These are phyloP conservation scores for Nymphalis urticae DNA, from an alignment of 2,888 invertebrate species.

Conservation along the genomic window DNA sequence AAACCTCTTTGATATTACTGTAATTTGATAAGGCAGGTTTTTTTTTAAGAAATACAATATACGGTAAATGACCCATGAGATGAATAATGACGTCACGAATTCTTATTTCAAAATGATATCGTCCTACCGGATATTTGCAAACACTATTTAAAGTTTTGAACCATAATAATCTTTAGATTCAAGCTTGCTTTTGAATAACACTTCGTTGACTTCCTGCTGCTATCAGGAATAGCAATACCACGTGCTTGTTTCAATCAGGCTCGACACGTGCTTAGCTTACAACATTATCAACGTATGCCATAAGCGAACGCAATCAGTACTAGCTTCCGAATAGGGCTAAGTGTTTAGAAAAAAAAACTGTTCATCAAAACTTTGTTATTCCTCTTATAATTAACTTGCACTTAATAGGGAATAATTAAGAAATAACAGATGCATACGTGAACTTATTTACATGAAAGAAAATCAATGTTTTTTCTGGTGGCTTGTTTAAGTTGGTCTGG, in stretches of 20 bases:
- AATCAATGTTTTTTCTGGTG: too few species aligned
- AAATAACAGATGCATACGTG: neutral
- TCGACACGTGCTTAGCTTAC: constrained; percentile 37
- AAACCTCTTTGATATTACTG: constrained; percentile 30
- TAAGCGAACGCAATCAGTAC: constrained; percentile 16
- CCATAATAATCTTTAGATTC: neutral
- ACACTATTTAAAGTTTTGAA: neutral
- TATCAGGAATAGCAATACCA: constrained; percentile 21
- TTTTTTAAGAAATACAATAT: neutral
- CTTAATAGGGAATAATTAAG: constrained; percentile 10
- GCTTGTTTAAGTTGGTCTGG: too few species aligned
- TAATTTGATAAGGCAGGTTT: constrained; percentile 24
- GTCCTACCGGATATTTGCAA: neutral
- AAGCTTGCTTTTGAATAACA: constrained; percentile 1
- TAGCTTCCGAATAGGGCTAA: constrained; percentile 20
- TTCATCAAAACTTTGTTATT: constrained; percentile 13
- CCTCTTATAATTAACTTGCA: constrained; percentile 10
- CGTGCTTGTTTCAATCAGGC: constrained; percentile 37
- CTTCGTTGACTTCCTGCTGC: constrained; percentile 13
- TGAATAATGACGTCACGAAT: neutral
- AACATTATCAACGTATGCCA: constrained; percentile 29
- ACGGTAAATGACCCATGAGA: neutral
- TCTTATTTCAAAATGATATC: neutral
- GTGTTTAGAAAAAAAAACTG: constrained; percentile 15
- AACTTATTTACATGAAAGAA: neutral